Base-by-base conservation (phyloP, 2,797 vertebrate genomes). In the Lycodopsis pacificus region DNA sequence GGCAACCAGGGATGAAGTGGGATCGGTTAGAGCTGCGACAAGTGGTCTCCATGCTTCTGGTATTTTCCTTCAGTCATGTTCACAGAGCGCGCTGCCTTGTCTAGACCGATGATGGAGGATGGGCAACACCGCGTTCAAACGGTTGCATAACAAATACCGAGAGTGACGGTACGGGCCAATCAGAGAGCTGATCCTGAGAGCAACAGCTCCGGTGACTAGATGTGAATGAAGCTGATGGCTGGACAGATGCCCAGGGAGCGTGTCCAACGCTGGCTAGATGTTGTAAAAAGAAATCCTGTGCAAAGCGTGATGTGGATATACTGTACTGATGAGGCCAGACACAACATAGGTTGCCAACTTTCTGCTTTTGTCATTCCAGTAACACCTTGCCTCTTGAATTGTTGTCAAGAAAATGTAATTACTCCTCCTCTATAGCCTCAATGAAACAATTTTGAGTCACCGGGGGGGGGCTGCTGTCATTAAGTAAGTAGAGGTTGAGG, bases 1-100 rank as follows among this genome's bases (percentile, higher is more conserved):
- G 79, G 92, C 81, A 91, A 94, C 93, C 79, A 30, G 56, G 27
- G 69, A 73, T 12, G 66, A 77, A 73, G 65, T 42, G 42, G 84
- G 83, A 90, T 86, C 76, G 86, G 85, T 8, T 36, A 70, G 76
- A 77, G 81, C 83, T 61, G 80, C 27, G 76, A 84, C 79, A 71
- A 66, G 80, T 71, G 71, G 77, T 84, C 57, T 88, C 56, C 1
- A 2, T 70, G 69, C 68, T 87, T 88, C 74, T 89, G 76, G 80
- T 85, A 67, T 85, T 88, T 90, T 90, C 82, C 73, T 80, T 34
- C 42, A 56, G 74, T 87, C 73, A 71, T 61, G 68, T 76, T 81
- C 76, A 46, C 69, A 51, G 69, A 83, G 71, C 25, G 1, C 76
- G 4, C 30, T 6, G 59, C 59, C 42, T 77, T 32, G 71, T 84